Evolutionary conservation across 2,113 vertebrate species (phyloP).

Genomic region (Rynchops niger): DNA sequence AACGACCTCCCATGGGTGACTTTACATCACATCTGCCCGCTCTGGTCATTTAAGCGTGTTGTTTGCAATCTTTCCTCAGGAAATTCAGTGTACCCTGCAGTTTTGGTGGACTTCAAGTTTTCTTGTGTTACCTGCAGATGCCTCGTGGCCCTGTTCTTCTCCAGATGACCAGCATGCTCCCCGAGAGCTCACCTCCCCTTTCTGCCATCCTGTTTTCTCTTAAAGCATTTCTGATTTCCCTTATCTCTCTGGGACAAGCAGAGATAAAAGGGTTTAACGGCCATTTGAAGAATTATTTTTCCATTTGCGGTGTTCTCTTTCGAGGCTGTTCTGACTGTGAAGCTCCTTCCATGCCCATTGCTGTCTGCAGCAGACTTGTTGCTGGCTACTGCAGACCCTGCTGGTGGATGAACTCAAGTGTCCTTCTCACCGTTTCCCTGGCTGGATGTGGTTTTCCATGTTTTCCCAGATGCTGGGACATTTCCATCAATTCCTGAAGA

Average conservation of each 20-base stretch:
- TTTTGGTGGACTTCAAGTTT: background rate
- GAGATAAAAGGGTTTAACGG: background rate
- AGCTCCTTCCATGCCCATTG: background rate
- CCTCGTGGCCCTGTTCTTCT: background rate
- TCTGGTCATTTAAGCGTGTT: background rate
- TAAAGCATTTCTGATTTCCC: background rate
- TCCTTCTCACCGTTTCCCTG: background rate
- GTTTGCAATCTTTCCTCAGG: background rate
- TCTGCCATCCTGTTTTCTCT: background rate
- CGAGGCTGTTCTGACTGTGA: background rate
- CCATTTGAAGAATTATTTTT: background rate
- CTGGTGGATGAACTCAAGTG: background rate
- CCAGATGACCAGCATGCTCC: background rate
- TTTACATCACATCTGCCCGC: background rate
- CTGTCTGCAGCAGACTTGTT: background rate
- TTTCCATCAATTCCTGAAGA: background rate
- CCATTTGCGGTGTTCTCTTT: background rate
- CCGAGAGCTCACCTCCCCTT: background rate
- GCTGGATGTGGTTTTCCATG: rapidly evolving
- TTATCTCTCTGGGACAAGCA: background rate
- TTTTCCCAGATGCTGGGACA: background rate
- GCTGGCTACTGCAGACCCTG: background rate
- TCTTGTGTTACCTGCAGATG: background rate
- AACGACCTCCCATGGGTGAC: background rate
- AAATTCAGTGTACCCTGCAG: background rate